Conservation (phyloP, 1,140 invertebrate species). For the Drosophila nigromelanica region DNA sequence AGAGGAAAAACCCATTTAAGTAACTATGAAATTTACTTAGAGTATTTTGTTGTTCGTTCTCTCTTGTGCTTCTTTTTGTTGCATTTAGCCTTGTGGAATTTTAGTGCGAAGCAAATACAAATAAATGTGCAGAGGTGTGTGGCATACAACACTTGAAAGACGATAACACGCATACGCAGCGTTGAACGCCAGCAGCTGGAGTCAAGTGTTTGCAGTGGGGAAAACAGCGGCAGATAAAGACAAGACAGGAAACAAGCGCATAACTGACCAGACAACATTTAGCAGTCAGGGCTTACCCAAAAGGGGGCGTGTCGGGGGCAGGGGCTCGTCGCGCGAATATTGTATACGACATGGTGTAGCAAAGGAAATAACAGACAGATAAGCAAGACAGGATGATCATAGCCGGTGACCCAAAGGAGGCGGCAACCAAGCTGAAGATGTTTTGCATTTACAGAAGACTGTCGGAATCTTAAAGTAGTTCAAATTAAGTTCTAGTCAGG, state of each 20-base stretch:
- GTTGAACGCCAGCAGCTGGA: conserved; percentile 5
- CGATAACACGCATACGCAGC: conserved; percentile 62
- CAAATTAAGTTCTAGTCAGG: conserved; percentile 13
- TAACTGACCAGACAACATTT: conserved; percentile 56
- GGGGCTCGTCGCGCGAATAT: conserved; percentile 14
- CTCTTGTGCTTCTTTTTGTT: conserved; percentile 9
- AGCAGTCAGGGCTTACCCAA: conserved; percentile 17
- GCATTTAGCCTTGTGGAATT: conserved; percentile 41
- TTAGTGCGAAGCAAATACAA: conserved; percentile 63
- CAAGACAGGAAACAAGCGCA: conserved; percentile 42
- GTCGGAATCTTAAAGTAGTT: conserved; percentile 11
- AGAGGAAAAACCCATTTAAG: conserved; percentile 51
- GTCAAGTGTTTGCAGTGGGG: conserved; percentile 12
- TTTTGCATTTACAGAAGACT: neutral
- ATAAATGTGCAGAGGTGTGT: conserved; percentile 48
- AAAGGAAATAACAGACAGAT: conserved; percentile 20
- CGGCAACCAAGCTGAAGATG: neutral
- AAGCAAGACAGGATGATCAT: conserved; percentile 34
- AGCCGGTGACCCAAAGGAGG: conserved; percentile 10
- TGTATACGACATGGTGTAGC: conserved; percentile 35
- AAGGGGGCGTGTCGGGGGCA: neutral
- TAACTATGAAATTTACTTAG: conserved; percentile 69
- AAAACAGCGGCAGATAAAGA: conserved; percentile 34
- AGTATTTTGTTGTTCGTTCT: conserved; percentile 29
- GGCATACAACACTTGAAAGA: conserved; percentile 55